These are phyloP conservation scores for Camponotus floridanus DNA, from an alignment of 1,140 invertebrate genomes.

Conservation along the genomic window DNA sequence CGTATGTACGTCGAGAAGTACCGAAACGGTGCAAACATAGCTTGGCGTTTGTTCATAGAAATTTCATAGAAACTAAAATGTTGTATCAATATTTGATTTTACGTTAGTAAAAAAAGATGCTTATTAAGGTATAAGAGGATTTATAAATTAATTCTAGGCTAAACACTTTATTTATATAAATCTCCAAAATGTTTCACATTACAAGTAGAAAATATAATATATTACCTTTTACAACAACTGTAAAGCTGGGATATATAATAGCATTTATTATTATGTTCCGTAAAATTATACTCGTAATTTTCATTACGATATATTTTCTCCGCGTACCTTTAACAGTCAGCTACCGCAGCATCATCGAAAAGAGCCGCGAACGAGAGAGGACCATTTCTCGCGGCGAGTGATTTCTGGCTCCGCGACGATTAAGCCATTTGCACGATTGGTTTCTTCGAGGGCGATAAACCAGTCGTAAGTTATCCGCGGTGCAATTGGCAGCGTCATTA, in stretches of 20 bases:
- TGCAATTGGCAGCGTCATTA: slow-evolving; percentile 57
- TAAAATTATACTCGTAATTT: no score
- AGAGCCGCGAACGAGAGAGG: not conserved
- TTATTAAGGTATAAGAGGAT: not conserved
- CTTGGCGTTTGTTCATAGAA: not conserved
- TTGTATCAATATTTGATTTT: slow-evolving; percentile 21
- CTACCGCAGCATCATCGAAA: not conserved
- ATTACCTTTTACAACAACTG: no score
- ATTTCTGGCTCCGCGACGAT: slow-evolving; percentile 16
- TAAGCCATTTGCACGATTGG: slow-evolving; percentile 56
- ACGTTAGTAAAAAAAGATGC: not conserved
- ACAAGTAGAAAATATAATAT: no score
- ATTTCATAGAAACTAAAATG: not conserved
- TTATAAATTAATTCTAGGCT: not conserved
- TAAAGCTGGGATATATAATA: no score
- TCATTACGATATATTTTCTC: no score
- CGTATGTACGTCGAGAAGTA: not conserved
- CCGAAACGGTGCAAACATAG: not conserved
- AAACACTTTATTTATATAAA: no score
- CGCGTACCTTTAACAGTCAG: no score
- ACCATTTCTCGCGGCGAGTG: slow-evolving; percentile 7
- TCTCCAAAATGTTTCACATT: no score
- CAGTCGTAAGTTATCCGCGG: slow-evolving; percentile 37
- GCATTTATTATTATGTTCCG: no score
- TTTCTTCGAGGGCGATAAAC: slow-evolving; percentile 47